Base-by-base conservation (phyloP, 2,797 vertebrate species). In the Hydrophis major region DNA sequence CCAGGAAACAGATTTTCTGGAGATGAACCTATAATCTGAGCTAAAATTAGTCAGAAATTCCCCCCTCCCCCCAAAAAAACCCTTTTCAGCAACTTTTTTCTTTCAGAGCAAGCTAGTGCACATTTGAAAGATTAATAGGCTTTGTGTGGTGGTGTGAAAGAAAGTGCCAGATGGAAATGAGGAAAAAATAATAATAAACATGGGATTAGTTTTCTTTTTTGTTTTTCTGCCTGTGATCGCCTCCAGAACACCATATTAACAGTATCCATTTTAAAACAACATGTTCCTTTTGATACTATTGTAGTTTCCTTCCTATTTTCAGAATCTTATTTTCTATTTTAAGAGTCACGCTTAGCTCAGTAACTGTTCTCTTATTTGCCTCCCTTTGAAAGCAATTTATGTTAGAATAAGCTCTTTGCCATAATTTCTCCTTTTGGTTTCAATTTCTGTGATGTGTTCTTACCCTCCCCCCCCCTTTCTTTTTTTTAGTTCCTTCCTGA, bases 121-220 rank as follows among this genome's bases (percentile, higher is more conserved):
- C 53, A 4, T 55, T 88, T 86, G 47, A 37, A 83, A 66, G 69
- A 92, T 89, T 92, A 92, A 89, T 89, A 90, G 57, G 47, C 66
- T 92, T 91, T 86, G 53, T 89, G 25, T 55, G 25, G 18, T 0
- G 16, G 11, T 50, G 53, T 32, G 47, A 89, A 86, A 69, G 50
- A 91, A 92, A 86, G 50, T n/a, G 25, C 66, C 74, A 83, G 2
- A 2, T 20, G 89, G 57, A 88, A 94, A 89, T 91, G 28, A 59
- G 59, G 4, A 87, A 61, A 92, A 61, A 74, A 93, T 88, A n/a
- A 93, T 83, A 83, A 83, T 83, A 83, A 94, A 93, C 25, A 94
- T 0, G 1, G 89, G 57, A 88, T 61, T 89, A 22, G 0, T 57
- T 88, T 60, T 53, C 28, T 42, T 88, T 47, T 25, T 57, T 4